Evolutionary conservation across 2,113 vertebrate species (phyloP), one percentile per base, ranked within the genome.

Genomic region (Perognathus longimembris): DNA sequence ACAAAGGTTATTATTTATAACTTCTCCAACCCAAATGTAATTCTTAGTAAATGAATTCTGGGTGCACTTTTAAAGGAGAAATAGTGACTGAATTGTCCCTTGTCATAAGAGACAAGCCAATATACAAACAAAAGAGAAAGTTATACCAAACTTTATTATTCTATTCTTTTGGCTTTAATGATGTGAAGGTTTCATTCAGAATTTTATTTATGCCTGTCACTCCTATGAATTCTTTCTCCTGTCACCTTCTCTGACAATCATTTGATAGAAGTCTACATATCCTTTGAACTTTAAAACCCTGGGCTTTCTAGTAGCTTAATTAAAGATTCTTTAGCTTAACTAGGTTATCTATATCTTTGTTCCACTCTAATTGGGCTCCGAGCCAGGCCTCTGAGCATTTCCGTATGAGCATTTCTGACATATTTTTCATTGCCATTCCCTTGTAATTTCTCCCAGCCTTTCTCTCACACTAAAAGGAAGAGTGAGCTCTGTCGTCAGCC

Each of bases 211-310:
- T 34, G 32, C 40, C 93, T 80, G 69, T 93, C 89, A 80, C n/a
- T 92, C 30, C 28, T 66, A 3, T 45, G 67, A 94, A 57, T 63
- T 57, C 75, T 82, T 94, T 85, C 64, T 82, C 67, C 59, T 66
- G 45, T 67, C 76, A 28, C 79, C 40, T 87, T 88, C 50, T 85
- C 66, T 86, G 90, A 96, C 77, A 93, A 57, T 85, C 94, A 82
- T 90, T 94, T 95, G 92, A 95, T 75, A 93, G 92, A 92, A 79
- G 82, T 78, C 95, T 88, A 45, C 79, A 54, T 61, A 93, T 88
- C 61, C 88, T 97, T 95, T 95, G 95, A 97, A 95, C 92, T 95
- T 94, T 83, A 95, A 96, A 95, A 92, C 57, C 90, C 79, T 70
- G 85, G 82, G 88, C 90, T 97, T 97, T 95, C 36, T 42, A 54